Evolutionary conservation across 2,797 vertebrate genomes (phyloP).

Genomic region (Gymnoscopelus braueri): DNA sequence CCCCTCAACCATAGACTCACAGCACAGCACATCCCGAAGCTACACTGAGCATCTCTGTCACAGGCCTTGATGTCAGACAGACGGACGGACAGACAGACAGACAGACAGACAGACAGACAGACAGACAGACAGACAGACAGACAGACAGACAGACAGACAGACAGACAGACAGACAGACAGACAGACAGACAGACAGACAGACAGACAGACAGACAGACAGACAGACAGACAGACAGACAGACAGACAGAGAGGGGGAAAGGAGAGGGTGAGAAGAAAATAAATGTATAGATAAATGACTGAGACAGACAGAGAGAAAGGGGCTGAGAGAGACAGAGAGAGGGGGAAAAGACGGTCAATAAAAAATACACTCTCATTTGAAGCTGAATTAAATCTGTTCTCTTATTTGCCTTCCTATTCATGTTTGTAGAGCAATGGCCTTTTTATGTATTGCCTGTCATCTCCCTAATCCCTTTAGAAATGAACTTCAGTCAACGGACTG

Average conservation of each 20-base stretch:
- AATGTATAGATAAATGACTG: too few species aligned
- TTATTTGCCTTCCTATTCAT: conserved; percentile 25
- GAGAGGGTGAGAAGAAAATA: not conserved
- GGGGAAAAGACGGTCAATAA: too few species aligned
- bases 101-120: not conserved
- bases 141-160: not conserved
- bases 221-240: conserved; percentile 9
- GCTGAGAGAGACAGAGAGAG: not conserved
- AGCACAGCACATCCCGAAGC: conserved; percentile 89
- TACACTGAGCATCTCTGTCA: conserved; percentile 89
- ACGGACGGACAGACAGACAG: conserved; percentile 13
- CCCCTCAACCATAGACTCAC: conserved; percentile 92
- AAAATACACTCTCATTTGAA: conserved; percentile 9
- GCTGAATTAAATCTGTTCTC: not conserved
- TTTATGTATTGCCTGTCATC: conserved; percentile 55
- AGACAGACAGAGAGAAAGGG: not conserved
- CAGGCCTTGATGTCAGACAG: conserved; percentile 82
- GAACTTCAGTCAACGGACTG: conserved; percentile 54
- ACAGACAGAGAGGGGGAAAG: not conserved
- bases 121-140: conserved; percentile 2
- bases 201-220: not conserved
- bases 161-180: not conserved
- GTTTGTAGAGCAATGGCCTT: conserved; percentile 20
- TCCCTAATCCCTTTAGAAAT: conserved; percentile 68
- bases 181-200: not conserved